Conservation (phyloP, 2,797 vertebrate genomes). For the Rhinophrynus dorsalis region DNA sequence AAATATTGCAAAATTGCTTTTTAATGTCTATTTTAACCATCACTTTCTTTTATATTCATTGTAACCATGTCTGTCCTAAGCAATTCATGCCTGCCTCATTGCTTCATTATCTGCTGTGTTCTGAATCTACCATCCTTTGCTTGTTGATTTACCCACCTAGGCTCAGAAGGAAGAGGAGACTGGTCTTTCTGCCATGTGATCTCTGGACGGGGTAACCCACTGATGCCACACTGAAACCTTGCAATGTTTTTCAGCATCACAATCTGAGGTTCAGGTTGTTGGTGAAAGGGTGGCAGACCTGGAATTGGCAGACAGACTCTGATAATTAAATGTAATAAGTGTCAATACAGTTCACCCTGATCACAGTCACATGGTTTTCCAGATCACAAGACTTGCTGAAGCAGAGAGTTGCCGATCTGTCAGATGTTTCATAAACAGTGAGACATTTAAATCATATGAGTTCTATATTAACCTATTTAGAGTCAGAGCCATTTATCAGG, state of each 20-base stretch:
- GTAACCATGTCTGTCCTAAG: too few relatives aligned
- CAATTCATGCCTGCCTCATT: too few relatives aligned
- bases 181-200: constrained; percentile 92
- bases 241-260: constrained; percentile 79
- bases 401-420: too few relatives aligned
- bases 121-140: not conserved
- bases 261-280: constrained; percentile 79
- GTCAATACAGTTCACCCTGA: not conserved
- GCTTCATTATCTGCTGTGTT: too few relatives aligned
- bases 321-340: not conserved
- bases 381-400: not conserved
- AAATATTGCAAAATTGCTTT: too few relatives aligned
- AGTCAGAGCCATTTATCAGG: too few relatives aligned
- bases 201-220: constrained; percentile 82
- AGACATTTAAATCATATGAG: not conserved
- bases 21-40: too few relatives aligned
- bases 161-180: constrained; percentile 66
- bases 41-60: too few relatives aligned
- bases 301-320: not conserved
- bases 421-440: not conserved
- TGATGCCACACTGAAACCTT: constrained; percentile 85
- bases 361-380: not conserved
- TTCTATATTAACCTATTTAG: too few relatives aligned
- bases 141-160: constrained; percentile 71
- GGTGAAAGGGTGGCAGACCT: constrained; percentile 84